phyloP scores from a whole-genome alignment of 2,888 invertebrate species.

The Melipona beecheii region DNA sequence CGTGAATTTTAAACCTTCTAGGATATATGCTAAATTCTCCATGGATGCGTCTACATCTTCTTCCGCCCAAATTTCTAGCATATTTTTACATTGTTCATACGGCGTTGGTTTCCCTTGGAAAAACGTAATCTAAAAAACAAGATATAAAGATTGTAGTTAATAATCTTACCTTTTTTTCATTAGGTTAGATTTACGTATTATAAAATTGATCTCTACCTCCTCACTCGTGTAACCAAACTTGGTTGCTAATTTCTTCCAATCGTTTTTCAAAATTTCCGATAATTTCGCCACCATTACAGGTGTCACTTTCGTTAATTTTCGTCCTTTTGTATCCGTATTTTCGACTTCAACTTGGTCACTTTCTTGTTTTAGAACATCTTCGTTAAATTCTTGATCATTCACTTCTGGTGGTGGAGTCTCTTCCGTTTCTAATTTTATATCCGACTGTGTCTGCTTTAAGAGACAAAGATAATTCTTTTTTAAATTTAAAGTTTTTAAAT shows the following conservation, averaged over 20 bases:
- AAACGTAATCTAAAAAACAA: slow-evolving; percentile 87
- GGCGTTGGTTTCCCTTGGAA: slow-evolving; percentile 90
- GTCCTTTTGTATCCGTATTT: slow-evolving; percentile 68
- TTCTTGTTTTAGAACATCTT: slow-evolving; percentile 85
- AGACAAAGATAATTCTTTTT: not conserved
- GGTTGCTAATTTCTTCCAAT: slow-evolving; percentile 93
- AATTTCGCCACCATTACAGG: slow-evolving; percentile 88
- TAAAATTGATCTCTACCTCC: slow-evolving; percentile 80
- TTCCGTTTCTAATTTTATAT: slow-evolving; percentile 80
- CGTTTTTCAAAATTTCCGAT: slow-evolving; percentile 88
- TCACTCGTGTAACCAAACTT: slow-evolving; percentile 88
- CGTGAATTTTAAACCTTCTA: slow-evolving; percentile 90
- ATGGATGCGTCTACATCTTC: slow-evolving; percentile 94
- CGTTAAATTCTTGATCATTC: slow-evolving; percentile 84
- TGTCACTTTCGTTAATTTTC: slow-evolving; percentile 82
- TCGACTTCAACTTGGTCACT: slow-evolving; percentile 83
- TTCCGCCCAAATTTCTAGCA: slow-evolving; percentile 94
- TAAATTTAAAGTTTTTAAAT: not conserved
- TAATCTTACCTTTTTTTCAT: not conserved
- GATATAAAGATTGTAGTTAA: not conserved
- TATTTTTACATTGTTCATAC: slow-evolving; percentile 88
- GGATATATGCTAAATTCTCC: slow-evolving; percentile 91
- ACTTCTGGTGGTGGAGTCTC: slow-evolving; percentile 84
- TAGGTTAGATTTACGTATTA: not conserved
- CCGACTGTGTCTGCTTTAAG: slow-evolving; percentile 77